phyloP scores from a whole-genome alignment of 92 coral and sea anemone genomes.

The Epizoanthus scotinus region DNA sequence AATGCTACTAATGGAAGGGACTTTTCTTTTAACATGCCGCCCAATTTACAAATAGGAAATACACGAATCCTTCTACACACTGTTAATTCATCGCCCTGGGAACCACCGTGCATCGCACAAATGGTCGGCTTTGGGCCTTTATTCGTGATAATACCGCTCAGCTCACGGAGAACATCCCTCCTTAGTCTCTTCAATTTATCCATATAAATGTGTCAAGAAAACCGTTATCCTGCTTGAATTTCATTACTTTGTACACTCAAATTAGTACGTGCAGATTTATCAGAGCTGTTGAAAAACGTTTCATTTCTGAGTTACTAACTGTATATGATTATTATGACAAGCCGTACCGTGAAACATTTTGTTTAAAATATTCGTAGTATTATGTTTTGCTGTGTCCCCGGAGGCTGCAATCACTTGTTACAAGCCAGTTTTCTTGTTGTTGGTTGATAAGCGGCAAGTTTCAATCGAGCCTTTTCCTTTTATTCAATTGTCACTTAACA shows the following conservation, averaged over 20 bases:
- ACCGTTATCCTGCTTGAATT: too few relatives aligned
- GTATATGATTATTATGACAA: not conserved
- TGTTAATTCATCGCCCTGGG: constrained; percentile 34
- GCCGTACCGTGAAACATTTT: not conserved
- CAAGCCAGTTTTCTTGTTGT: constrained; percentile 19
- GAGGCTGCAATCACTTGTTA: constrained; percentile 19
- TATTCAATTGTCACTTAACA: constrained; percentile 22
- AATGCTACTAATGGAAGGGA: constrained; percentile 7
- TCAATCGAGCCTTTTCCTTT: constrained; percentile 13
- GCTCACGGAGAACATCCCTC: not conserved
- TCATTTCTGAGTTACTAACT: not conserved
- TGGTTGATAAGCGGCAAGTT: constrained; percentile 1
- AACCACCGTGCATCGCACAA: constrained; percentile 10
- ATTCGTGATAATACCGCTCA: constrained; percentile 30
- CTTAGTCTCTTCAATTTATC: constrained; percentile 15
- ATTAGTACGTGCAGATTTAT: not conserved
- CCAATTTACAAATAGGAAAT: constrained; percentile 32
- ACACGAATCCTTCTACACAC: constrained; percentile 18
- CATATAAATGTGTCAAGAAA: constrained; percentile 9
- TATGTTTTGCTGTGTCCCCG: not conserved
- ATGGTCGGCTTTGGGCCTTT: not conserved
- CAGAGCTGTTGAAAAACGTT: not conserved
- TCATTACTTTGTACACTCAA: too few relatives aligned
- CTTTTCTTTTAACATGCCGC: constrained; percentile 15
- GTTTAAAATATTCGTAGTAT: not conserved